These are phyloP conservation scores for Epinephelus cyanopodus DNA, from an alignment of 2,113 vertebrate species.

Conservation along the genomic window DNA sequence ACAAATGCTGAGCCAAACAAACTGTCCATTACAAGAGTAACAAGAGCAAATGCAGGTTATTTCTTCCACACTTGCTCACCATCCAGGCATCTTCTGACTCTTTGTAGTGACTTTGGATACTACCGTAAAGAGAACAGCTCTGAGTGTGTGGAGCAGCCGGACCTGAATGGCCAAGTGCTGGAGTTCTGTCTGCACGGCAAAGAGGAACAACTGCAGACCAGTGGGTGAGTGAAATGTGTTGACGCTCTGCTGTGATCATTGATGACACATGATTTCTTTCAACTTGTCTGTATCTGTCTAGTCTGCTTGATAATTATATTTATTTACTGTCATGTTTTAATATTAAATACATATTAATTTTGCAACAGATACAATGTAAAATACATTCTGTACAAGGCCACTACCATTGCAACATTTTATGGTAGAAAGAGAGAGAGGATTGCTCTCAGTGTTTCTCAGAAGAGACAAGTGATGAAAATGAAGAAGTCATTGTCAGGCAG, in stretches of 20 bases:
- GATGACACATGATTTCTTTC: not conserved
- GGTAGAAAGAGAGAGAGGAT: not conserved
- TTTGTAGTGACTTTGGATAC: conserved; percentile 93
- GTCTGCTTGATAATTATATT: too few relatives aligned
- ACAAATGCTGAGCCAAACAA: not conserved
- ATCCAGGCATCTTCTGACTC: not conserved
- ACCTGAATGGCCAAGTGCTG: conserved; percentile 90
- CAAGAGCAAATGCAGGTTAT: not conserved
- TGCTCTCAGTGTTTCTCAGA: not conserved
- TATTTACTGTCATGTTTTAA: too few relatives aligned
- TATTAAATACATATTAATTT: not conserved
- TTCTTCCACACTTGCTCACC: not conserved
- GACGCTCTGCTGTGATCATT: not conserved
- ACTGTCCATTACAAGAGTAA: not conserved
- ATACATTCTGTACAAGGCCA: not conserved
- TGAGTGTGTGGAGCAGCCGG: conserved; percentile 89
- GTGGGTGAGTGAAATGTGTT: conserved; percentile 82
- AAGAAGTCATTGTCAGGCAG: conserved; percentile 37
- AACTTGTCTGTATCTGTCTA: not conserved
- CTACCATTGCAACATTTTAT: not conserved
- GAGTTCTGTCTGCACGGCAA: conserved; percentile 92
- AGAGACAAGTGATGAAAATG: not conserved
- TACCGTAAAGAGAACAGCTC: conserved; percentile 93
- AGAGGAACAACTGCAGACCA: conserved; percentile 91
- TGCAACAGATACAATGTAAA: not conserved